phyloP scores from a whole-genome alignment of 1,140 invertebrate genomes.

The Drosophila takahashii region DNA sequence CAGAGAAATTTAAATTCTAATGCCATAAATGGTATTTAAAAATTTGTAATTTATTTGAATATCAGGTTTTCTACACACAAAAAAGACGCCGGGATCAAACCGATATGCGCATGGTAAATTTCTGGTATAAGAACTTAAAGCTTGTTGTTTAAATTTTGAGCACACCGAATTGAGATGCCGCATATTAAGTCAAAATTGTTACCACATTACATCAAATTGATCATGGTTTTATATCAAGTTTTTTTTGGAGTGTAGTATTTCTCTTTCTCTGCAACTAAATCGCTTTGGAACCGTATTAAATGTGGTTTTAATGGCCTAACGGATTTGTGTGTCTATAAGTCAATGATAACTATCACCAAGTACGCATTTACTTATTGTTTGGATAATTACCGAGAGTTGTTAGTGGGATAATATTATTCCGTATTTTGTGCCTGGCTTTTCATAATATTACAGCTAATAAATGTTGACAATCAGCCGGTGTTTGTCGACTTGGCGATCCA shows the following conservation, averaged over 20 bases:
- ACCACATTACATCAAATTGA: too few relatives aligned
- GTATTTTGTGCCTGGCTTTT: slow-evolving; percentile 21
- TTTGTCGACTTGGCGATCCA: neutral
- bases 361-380: slow-evolving; percentile 33
- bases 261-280: neutral
- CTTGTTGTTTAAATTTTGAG: too few relatives aligned
- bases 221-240: too few relatives aligned
- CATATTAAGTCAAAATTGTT: too few relatives aligned
- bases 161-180: too few relatives aligned
- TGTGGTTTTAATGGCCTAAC: slow-evolving; percentile 69
- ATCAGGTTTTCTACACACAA: neutral
- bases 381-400: slow-evolving; percentile 33
- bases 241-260: too few relatives aligned
- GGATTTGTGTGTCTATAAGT: slow-evolving; percentile 36
- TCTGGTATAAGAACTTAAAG: too few relatives aligned
- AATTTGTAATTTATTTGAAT: neutral
- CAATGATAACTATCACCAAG: slow-evolving; percentile 12
- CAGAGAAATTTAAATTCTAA: neutral
- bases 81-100: too few relatives aligned
- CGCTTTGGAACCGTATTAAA: slow-evolving; percentile 44
- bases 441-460: slow-evolving; percentile 41
- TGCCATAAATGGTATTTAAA: neutral
- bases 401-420: slow-evolving; percentile 22
- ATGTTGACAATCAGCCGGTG: slow-evolving; percentile 54
- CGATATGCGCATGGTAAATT: too few relatives aligned